Conservation (phyloP, 1,140 invertebrate genomes). For the Diorhabda sublineata region DNA sequence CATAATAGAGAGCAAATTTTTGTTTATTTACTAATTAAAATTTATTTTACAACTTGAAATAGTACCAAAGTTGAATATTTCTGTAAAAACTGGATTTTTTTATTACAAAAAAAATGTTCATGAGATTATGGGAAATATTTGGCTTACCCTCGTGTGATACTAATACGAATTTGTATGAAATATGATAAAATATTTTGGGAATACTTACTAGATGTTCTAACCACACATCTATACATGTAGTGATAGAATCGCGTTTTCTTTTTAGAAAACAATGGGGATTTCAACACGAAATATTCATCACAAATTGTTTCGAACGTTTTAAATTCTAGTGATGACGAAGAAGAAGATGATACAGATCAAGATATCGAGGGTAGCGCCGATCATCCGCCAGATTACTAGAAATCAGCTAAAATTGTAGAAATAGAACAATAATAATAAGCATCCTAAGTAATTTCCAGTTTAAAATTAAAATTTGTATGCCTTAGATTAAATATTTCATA, state of each 20-base stretch:
- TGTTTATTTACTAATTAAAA: not conserved
- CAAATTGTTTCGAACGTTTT: constrained; percentile 25
- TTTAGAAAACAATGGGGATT: constrained; percentile 57
- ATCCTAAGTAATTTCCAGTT: constrained; percentile 21
- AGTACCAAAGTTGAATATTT: not conserved
- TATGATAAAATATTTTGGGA: too few species aligned
- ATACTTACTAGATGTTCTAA: not conserved
- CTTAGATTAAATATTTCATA: constrained; percentile 29
- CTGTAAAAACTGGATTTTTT: not conserved
- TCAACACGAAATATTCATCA: constrained; percentile 42
- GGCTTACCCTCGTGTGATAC: too few species aligned
- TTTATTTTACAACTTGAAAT: not conserved
- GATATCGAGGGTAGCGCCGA: constrained; percentile 74
- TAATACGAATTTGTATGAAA: too few species aligned
- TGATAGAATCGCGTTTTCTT: constrained; percentile 14
- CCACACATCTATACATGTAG: not conserved
- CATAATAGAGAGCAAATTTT: not conserved
- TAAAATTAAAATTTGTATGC: constrained; percentile 28
- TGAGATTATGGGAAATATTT: too few species aligned
- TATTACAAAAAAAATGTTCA: not conserved
- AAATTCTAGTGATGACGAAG: constrained; percentile 59
- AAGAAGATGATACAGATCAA: constrained; percentile 62
- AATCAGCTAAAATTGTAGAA: not conserved
- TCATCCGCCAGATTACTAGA: constrained; percentile 72
- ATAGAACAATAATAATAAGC: not conserved